Evolutionary conservation across 2,113 vertebrate species (phyloP), one percentile per base, ranked within the genome.

Genomic region (Dasyurus viverrinus): DNA sequence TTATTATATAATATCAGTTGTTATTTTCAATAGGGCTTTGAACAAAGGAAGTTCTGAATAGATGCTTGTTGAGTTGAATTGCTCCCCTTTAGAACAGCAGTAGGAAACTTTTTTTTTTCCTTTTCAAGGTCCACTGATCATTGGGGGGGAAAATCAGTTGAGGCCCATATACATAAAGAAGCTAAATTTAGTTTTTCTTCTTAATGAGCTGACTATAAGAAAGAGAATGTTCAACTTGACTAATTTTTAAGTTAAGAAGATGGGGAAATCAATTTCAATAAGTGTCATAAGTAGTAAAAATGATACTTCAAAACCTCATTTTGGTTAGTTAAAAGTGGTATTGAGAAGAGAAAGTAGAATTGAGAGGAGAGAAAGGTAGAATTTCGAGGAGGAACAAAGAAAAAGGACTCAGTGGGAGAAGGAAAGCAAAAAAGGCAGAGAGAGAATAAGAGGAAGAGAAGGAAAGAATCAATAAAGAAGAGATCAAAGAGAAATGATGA

Each of bases 51-150:
- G 19, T 5, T 19, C 16, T 84, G 36, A 84, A 42, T 22, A 84
- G 19, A 84, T 84, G n/a, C n/a, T 42, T 84, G 30, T 42, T 84
- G n/a, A 22, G 23, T 84, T 84, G n/a, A 84, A 26, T 42, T 84
- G 16, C 4, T 84, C 19, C 36, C 7, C 68, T 84, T 84, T 23
- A 84, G 68, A 84, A 42, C 7, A 84, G n/a, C 7, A 8, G 42
- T 84, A 84, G 68, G 68, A 84, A 84, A 84, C 68, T 84, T 84
- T 84, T 76, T 68, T 76, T 84, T 84, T 84, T 84, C 68, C 36
- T 84, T 42, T 42, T 84, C 68, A 84, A 84, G 68, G 68, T 84
- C n/a, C 68, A 42, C n/a, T 84, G 68, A 84, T 84, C 7, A 42
- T 84, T 10, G 25, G 2, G 19, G n/a, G 68, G n/a, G 36, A 42